These are phyloP conservation scores for Oncorhynchus tshawytscha DNA, from an alignment of 2,113 vertebrate species.

Conservation along the genomic window DNA sequence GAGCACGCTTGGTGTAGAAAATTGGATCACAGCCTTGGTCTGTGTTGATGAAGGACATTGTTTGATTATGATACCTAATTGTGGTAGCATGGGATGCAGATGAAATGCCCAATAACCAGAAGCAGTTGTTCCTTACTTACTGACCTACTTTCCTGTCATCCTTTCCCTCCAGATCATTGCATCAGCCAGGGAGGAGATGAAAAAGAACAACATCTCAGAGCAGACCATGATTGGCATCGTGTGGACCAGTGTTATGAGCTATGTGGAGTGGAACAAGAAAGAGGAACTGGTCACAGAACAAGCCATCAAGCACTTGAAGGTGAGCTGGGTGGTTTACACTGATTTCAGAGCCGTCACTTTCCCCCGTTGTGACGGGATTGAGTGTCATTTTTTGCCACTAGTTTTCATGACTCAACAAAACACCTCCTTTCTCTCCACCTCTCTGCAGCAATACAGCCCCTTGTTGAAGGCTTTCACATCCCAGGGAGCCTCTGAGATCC, in stretches of 20 bases:
- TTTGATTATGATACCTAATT: background rate
- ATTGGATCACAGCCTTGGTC: background rate
- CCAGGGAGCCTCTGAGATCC: constrained; percentile 94
- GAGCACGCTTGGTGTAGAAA: no score
- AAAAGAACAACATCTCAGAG: constrained; percentile 94
- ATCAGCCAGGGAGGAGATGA: constrained; percentile 93
- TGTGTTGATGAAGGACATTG: background rate
- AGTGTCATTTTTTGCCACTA: background rate
- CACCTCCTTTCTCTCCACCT: background rate
- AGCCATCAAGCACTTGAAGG: constrained; percentile 97
- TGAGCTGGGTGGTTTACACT: constrained; percentile 17
- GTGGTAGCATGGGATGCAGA: background rate
- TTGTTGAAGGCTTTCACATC: constrained; percentile 95
- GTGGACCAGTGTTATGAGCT: constrained; percentile 96
- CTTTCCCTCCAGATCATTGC: constrained; percentile 80
- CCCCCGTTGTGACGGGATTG: background rate
- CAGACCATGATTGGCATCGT: constrained; percentile 91
- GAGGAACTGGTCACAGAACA: constrained; percentile 98
- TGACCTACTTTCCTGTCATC: background rate
- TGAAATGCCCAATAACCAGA: background rate
- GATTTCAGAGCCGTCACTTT: no score
- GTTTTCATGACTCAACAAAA: background rate
- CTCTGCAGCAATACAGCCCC: constrained; percentile 92
- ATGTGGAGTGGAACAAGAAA: constrained; percentile 98
- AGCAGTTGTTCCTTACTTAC: no score